Base-by-base conservation (phyloP, 2,888 invertebrate species). In the Diarsia dahlii region DNA sequence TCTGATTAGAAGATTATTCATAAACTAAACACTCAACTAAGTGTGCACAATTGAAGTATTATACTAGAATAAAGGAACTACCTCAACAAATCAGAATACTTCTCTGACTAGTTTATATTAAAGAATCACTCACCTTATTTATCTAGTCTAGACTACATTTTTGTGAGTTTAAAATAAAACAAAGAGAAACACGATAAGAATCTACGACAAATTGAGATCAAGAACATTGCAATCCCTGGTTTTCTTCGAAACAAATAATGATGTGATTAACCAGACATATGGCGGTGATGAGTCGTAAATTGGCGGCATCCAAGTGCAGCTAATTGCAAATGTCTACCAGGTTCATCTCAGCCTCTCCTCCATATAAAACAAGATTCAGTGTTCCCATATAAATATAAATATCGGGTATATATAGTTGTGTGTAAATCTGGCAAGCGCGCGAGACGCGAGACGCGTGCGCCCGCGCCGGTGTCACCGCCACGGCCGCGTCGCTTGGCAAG, bases 401-500 rank as follows among this genome's bases (percentile, higher is more conserved):
- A 79, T 78, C 65, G 58, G 65, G 73, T 71, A 73, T 78, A 76
- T 74, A 54, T 60, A 81, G 18, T 67, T 68, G 58, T 34, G 78
- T 84, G 62, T 73, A 78, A 79, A 82, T 85, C 90, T 90, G 90
- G 88, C 90, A 90, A 71, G 77, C 64, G 75, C 67, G 72, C 84
- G 82, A 87, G 85, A 87, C 85, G 75, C 60, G 72, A 75, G 81
- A 81, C 79, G 84, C 83, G 84, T 84, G 84, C 85, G 81, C 70
- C 74, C 58, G 83, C 84, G 86, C 84, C 83, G 84, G 81, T 88
- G 86, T 84, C 85, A 74, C 86, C 85, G 87, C 86, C 90, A 89
- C 84, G 88, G 87, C 80, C 90, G 84, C 83, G 81, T 78, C 82
- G 80, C 78, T 92, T 92, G 92, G 90, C 92, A 92, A 84, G 87